A percentile compares a stretch with the other conserved stretches of the same genome.
These are phyloP conservation scores for Fregata magnificens DNA, from an alignment of 2,113 vertebrate genomes.

Conservation along the genomic window DNA sequence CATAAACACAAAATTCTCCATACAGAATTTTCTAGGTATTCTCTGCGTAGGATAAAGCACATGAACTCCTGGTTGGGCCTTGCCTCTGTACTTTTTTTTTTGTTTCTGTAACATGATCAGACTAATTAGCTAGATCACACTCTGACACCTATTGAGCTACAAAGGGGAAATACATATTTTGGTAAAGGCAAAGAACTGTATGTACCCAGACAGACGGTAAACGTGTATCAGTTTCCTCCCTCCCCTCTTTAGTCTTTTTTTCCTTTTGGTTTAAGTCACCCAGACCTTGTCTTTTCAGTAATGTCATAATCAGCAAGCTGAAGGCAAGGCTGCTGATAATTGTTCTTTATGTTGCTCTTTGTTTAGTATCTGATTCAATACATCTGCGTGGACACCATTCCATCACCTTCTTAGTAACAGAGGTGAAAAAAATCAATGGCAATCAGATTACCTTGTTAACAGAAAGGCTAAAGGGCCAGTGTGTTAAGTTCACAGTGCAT, in stretches of 20 bases:
- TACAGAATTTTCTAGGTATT: not conserved
- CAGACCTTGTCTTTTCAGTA: constrained; percentile 81
- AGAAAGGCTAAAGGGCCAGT: constrained; percentile 86
- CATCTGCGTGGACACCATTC: constrained; percentile 86
- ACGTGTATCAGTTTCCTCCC: not conserved
- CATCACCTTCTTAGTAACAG: constrained; percentile 88
- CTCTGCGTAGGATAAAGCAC: not conserved
- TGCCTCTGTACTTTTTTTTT: constrained; percentile 6
- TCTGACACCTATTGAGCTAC: constrained; percentile 27
- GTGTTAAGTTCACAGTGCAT: constrained; percentile 86
- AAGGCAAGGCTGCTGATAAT: constrained; percentile 84
- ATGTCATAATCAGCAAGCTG: constrained; percentile 86
- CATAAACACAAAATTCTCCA: not conserved
- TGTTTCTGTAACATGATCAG: constrained; percentile 53
- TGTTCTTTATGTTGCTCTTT: constrained; percentile 88
- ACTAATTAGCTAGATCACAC: constrained; percentile 65
- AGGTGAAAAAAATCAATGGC: constrained; percentile 92
- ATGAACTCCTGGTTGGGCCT: not conserved
- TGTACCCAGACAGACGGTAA: not conserved
- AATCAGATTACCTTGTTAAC: constrained; percentile 94
- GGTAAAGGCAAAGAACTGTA: constrained; percentile 9
- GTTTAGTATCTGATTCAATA: constrained; percentile 89
- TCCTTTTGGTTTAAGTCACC: constrained; percentile 68
- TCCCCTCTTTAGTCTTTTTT: not conserved
- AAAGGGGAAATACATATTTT: constrained; percentile 19